These are phyloP conservation scores for Epirrhoe tristata DNA, from an alignment of 2,888 invertebrate genomes.

Conservation along the genomic window DNA sequence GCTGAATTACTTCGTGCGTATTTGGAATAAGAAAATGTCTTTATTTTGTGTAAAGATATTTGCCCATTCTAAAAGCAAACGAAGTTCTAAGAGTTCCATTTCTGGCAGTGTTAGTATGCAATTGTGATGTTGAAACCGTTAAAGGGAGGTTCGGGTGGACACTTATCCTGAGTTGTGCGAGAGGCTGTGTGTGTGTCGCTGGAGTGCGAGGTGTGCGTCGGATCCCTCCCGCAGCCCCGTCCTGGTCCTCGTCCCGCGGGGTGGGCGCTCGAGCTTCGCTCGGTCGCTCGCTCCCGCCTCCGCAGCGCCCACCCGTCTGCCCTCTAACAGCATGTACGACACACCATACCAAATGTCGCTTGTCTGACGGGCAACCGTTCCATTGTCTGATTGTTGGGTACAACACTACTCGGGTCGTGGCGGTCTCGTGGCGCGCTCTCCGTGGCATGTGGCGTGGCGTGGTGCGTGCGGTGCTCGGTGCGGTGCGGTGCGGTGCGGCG, in stretches of 20 bases:
- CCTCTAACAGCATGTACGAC: constrained; percentile 84
- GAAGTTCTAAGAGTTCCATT: constrained; percentile 50
- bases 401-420: constrained; percentile 86
- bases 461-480: constrained; percentile 51
- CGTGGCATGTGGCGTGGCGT: constrained; percentile 67
- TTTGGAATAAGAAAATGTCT: constrained; percentile 68
- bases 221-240: constrained; percentile 51
- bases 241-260: constrained; percentile 53
- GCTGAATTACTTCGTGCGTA: constrained; percentile 65
- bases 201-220: constrained; percentile 54
- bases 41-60: constrained; percentile 69
- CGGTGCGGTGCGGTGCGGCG: constrained; percentile 45
- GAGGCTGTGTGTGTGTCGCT: constrained; percentile 50
- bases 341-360: constrained; percentile 84
- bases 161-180: constrained; percentile 63
- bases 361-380: constrained; percentile 87
- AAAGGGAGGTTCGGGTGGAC: constrained; percentile 76
- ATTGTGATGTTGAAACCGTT: constrained; percentile 42
- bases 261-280: constrained; percentile 59
- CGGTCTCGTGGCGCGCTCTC: constrained; percentile 83
- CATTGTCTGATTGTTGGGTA: constrained; percentile 87
- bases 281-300: constrained; percentile 64
- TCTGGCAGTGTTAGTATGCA: constrained; percentile 63
- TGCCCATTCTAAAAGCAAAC: constrained; percentile 59
- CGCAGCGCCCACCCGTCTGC: constrained; percentile 70